Base-by-base conservation (phyloP, 2,113 vertebrate species). In the Numida meleagris region DNA sequence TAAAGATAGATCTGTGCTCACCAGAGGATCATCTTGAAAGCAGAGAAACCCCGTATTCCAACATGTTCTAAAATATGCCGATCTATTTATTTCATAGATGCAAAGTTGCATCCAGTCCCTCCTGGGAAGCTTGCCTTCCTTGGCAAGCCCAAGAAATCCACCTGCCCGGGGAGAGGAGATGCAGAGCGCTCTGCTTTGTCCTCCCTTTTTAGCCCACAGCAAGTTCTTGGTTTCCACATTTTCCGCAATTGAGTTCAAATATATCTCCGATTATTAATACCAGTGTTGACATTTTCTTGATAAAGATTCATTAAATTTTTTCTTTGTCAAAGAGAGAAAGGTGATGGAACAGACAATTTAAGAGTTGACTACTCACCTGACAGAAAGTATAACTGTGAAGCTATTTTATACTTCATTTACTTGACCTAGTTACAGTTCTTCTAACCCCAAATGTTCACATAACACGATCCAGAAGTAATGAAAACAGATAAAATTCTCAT, bases 391-490 rank as follows among this genome's bases (percentile, higher is more conserved):
- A 86, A 92, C 62, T 84, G 31, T 88, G 88, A 90, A 96, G 53
- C 46, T 96, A 91, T 89, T 96, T 95, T 93, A 94, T 95, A 94
- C 74, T 85, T 95, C 67, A 92, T 94, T 95, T 96, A 76, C 63
- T 70, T 90, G 67, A 96, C 61, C 86, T 82, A 86, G 48, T 68
- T 91, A 67, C 9, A 42, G 40, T 48, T 55, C 24, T 90, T 79
- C 67, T 63, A 86, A 86, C 33, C 50, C 61, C 77, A 86, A 73
- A 74, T 34, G 27, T 65, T 79, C 67, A 78, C 20, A 79, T 71
- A 79, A 36, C 48, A 33, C 58, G 66, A 78, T 38, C n/a, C 31
- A 21, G 23, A 74, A 78, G 85, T 70, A 10, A 3, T 16, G 18
- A 63, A 17, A 93, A 72, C 59, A 34, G 53, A 27, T 67, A 67